Evolutionary conservation across 1,140 invertebrate genomes (phyloP), one percentile per base, ranked within the genome.

Genomic region (Ctenoplectra terminalis): DNA sequence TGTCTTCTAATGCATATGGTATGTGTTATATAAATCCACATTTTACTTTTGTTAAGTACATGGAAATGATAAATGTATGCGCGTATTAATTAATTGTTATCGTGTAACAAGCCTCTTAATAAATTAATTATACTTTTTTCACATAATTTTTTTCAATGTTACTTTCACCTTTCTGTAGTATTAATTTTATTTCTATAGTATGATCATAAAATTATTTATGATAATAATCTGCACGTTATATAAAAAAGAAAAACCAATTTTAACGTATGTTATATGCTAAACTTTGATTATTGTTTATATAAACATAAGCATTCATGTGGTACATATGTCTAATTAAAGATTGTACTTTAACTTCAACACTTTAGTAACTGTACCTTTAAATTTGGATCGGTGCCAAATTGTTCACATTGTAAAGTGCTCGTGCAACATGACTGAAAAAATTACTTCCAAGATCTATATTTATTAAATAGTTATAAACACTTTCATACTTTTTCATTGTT

Each of bases 341-440:
- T 56, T 84, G 7, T 43, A 52, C 66, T 69, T 75, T 37, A 56
- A 60, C 23, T 63, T 73, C 64, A 52, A 67, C 17, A 34, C 34
- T 8, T 71, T 34, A 70, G 29, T 37, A 43, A 31, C 61, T 5
- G 46, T 73, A 84, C 58, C 43, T 63, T 52, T n/a, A 84, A n/a
- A 77, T 74, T 81, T 87, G 86, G 85, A 87, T 63, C 17, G 6
- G 11, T 77, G 85, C 86, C 86, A 87, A 84, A 76, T 87, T 87
- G 76, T 31, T 84, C 26, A 85, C 54, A 85, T 86, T 86, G 82
- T 34, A 58, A 72, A 72, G 17, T 67, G 66, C 26, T 73, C 58
- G 64, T 73, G 70, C 61, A 76, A 61, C 26, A 26, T 61, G 40
- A 69, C 54, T 69, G 43, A 72, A 52, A 70, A 76, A 40, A 17